These are phyloP conservation scores for Germaria angustata DNA, from an alignment of 2,888 invertebrate species.

Conservation along the genomic window DNA sequence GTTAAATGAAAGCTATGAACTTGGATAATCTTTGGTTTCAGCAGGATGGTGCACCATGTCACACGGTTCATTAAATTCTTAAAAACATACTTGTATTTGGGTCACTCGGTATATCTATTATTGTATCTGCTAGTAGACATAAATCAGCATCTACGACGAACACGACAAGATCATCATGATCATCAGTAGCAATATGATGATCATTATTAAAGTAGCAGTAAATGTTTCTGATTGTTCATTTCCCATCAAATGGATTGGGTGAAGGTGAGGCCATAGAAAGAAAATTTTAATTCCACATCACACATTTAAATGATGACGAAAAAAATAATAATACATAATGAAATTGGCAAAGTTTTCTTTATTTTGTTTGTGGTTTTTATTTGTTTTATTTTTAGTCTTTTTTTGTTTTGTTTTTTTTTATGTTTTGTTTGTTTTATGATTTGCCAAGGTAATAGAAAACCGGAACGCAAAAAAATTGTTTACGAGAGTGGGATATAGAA, in stretches of 20 bases:
- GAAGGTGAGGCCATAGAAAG: slow-evolving; percentile 57
- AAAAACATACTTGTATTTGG: no score
- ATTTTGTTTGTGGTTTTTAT: slow-evolving; percentile 17
- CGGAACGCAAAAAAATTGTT: neutral
- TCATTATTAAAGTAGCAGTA: slow-evolving; percentile 25
- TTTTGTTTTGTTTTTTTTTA: neutral
- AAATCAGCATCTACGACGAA: slow-evolving; percentile 26
- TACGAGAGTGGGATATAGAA: neutral
- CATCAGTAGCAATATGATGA: neutral
- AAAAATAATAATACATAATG: neutral
- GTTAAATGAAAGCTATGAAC: no score
- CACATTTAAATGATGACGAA: slow-evolving; percentile 40
- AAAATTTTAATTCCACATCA: slow-evolving; percentile 40
- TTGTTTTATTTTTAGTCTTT: slow-evolving; percentile 24
- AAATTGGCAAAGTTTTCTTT: slow-evolving; percentile 24
- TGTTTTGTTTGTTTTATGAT: neutral
- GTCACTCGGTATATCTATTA: neutral
- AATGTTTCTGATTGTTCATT: slow-evolving; percentile 12
- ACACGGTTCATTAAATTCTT: no score
- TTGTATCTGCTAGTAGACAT: slow-evolving; percentile 6
- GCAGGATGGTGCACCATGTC: no score
- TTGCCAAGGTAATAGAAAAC: neutral
- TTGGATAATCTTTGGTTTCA: no score
- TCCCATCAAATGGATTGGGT: slow-evolving; percentile 31
- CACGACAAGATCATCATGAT: slow-evolving; percentile 44